Base-by-base conservation (phyloP, 2,888 invertebrate genomes). In the Toxonevra muliebris region DNA sequence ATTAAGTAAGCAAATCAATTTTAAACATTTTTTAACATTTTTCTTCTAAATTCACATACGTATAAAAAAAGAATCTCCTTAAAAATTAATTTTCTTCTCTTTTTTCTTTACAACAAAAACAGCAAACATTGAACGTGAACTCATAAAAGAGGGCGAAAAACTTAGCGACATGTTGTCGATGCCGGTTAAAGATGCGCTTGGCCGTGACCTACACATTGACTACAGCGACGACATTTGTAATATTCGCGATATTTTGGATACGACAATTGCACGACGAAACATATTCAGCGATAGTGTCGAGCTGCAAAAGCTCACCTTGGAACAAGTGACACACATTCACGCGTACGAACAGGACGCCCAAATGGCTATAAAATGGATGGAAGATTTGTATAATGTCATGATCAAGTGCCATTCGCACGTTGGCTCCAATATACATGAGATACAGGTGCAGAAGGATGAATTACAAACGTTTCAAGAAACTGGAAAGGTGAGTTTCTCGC, bases 111-210 rank as follows among this genome's bases (percentile, higher is more conserved):
- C 30, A 30, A 30, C 30, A 2, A 30, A n/a, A 30, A 54, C 76
- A 93, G 93, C 90, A 79, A 85, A 86, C 65, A 85, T 92, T 73
- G 91, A 91, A 82, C 87, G 88, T 70, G 90, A 92, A 79, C 86
- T 92, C 72, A 87, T 90, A 65, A 89, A 89, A 77, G 92, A 92
- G 85, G 93, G 93, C 11, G 92, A 93, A 82, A 92, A 91, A 81
- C 86, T 93, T 63, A 89, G 92, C 69, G 93, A 93, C 80, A 89
- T 93, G 84, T 87, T 93, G 75, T 90, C 92, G 52, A 90, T 92
- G 87, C 92, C 93, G 11, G 89, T 93, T 71, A 93, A 93, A 85
- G 92, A 93, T 83, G 91, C 92, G 1, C 86, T 91, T 70, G 92
- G 93, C 60, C 88, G 91, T 75, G 90, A 91, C 79, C 85, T 91